phyloP scores from a whole-genome alignment of 2,113 vertebrate genomes.

The Columba livia region DNA sequence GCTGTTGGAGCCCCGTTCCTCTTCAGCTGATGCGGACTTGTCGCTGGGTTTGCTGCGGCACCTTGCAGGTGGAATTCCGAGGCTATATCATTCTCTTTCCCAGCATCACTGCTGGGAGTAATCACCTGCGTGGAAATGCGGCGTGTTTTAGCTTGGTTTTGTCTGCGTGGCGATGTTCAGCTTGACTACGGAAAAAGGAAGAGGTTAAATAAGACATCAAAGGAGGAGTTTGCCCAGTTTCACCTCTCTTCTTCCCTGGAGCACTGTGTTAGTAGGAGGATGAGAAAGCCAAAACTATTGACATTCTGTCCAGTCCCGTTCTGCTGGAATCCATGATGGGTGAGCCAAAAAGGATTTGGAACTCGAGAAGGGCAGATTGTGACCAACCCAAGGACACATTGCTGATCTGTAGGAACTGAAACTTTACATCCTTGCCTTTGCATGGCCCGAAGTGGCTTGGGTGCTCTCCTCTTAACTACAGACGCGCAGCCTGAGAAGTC shows the following conservation, averaged over 20 bases:
- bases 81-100: accelerated
- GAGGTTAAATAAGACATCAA: neutral
- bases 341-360: neutral
- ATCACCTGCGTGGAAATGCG: neutral
- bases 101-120: accelerated
- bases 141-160: accelerated
- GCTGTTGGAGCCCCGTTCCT: neutral
- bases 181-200: neutral
- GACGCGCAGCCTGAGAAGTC: neutral
- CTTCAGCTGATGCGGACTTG: neutral
- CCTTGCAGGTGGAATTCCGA: neutral
- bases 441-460: neutral
- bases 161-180: neutral
- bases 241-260: neutral
- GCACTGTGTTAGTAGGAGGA: neutral
- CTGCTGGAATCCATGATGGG: neutral
- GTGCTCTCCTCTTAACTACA: neutral
- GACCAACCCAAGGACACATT: neutral
- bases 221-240: neutral
- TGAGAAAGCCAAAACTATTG: neutral
- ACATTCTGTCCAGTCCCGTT: accelerated
- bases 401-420: neutral
- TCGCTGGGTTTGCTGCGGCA: neutral
- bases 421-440: neutral
- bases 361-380: neutral